Evolutionary conservation across 2,797 vertebrate species (phyloP).

Genomic region (Adrianichthys oophorus): DNA sequence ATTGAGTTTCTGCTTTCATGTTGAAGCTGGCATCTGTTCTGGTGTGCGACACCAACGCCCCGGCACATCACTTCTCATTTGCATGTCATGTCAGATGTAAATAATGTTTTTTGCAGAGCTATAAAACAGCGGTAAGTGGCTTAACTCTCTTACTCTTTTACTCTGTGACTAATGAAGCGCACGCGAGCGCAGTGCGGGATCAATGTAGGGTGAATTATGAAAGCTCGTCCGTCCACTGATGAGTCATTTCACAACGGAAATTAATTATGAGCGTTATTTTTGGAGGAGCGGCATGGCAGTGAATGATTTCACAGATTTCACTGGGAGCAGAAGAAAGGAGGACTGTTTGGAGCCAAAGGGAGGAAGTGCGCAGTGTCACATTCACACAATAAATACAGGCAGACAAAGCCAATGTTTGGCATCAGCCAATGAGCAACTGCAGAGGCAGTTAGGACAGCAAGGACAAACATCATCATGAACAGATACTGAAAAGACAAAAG

Average conservation of each 20-base stretch:
- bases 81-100: constrained; percentile 57
- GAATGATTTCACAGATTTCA: constrained; percentile 62
- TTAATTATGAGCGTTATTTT: constrained; percentile 81
- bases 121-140: constrained; percentile 69
- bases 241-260: constrained; percentile 75
- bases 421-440: too few species aligned
- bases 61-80: constrained; percentile 60
- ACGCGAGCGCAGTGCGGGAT: constrained; percentile 53
- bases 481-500: too few species aligned
- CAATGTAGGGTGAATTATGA: constrained; percentile 75
- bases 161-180: constrained; percentile 68
- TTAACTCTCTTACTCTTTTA: constrained; percentile 42
- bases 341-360: constrained; percentile 7
- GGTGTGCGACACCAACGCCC: constrained; percentile 24
- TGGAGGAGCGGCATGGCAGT: constrained; percentile 64
- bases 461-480: too few species aligned
- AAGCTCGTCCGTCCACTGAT: constrained; percentile 61
- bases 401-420: too few species aligned
- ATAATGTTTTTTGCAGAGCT: constrained; percentile 61
- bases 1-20: constrained; percentile 26
- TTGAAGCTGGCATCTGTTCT: constrained; percentile 7
- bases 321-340: constrained; percentile 34
- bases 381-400: too few species aligned
- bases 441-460: too few species aligned
- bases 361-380: not conserved